Evolutionary conservation across 1,140 invertebrate species (phyloP), one percentile per base, ranked within the genome.

Genomic region (Lordiphosa mommai): DNA sequence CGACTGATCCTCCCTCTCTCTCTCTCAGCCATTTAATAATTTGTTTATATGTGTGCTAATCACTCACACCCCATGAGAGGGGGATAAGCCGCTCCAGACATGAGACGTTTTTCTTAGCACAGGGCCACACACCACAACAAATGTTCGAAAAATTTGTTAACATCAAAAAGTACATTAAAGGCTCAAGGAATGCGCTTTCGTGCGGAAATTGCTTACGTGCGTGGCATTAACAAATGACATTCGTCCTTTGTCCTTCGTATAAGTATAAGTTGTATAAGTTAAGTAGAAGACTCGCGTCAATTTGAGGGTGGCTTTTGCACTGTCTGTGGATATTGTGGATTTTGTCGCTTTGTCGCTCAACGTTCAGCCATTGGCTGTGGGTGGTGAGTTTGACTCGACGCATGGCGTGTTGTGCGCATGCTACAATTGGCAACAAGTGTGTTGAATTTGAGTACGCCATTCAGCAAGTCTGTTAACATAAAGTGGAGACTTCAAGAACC

Each of bases 131-230:
- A 20, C 17, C 17, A 20, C 65, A 80, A 77, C 68, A 82, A 82
- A 82, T 82, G 77, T 84, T 84, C 65, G 50, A 84, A 82, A 80
- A 82, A 82, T 82, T 82, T 82, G 77, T 82, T 82, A 82, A 82
- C 77, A 82, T 82, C 77, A 82, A 84, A 82, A 82, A 82, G 77
- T 82, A 82, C 77, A 82, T 82, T 82, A 82, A 82, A 82, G 77
- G 77, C 77, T 82, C 77, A 82, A 77, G 64, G 77, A 82, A 82
- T 82, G 77, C 77, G 77, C 77, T 82, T 82, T 82, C 77, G 77
- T 82, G 77, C 77, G 77, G 77, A 82, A 82, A 82, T 82, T 82
- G 77, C 77, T 84, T 82, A 84, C 77, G 77, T 82, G 77, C 77
- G 77, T 69, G 77, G 77, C 77, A 82, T 82, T 84, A 84, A 71